Evolutionary conservation across 1,140 invertebrate genomes (phyloP), one percentile per base, ranked within the genome.

Genomic region (Bombus pyrosoma): DNA sequence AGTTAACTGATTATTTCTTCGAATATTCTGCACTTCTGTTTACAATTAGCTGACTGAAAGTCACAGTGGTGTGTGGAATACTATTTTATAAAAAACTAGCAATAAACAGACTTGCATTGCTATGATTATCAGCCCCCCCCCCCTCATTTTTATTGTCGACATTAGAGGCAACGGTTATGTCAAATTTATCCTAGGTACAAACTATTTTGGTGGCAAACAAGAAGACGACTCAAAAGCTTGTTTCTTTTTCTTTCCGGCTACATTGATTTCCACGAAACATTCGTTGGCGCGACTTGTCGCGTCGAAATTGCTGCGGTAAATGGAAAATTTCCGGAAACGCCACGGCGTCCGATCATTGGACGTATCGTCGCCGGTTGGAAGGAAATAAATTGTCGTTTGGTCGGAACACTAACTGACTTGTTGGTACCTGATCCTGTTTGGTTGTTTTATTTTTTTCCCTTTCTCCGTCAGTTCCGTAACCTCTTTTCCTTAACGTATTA

Each of bases 241-340:
- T 5, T 6, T 5, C 22, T 74, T 43, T n/a, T 69, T 9, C 12
- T 15, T 25, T 5, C 32, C 13, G 39, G n/a, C 32, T 10, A 18
- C 25, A n/a, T 62, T 73, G 28, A 13, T 41, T 81, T 37, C 1
- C 43, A 18, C 34, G 59, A 53, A 47, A 39, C 39, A 18, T 53
- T 53, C 43, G 32, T 15, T 22, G 32, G 1, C 25, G 18, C 6
- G 2, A 28, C 62, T 25, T 18, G 47, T 9, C 41, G 32, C 28
- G 6, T 34, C 72, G 72, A 83, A 76, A 83, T 83, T 83, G 81
- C 10, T 18, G 41, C 6, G 71, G 25, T 62, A 76, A 83, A 75
- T 83, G 81, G 39, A 76, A 83, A 83, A 76, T 83, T 74, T 39
- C 59, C 32, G 72, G 39, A 13, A 75, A 66, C 59, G 28, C 34